Conservation (phyloP, 1,140 invertebrate genomes). For the Bactericera cockerelli region DNA sequence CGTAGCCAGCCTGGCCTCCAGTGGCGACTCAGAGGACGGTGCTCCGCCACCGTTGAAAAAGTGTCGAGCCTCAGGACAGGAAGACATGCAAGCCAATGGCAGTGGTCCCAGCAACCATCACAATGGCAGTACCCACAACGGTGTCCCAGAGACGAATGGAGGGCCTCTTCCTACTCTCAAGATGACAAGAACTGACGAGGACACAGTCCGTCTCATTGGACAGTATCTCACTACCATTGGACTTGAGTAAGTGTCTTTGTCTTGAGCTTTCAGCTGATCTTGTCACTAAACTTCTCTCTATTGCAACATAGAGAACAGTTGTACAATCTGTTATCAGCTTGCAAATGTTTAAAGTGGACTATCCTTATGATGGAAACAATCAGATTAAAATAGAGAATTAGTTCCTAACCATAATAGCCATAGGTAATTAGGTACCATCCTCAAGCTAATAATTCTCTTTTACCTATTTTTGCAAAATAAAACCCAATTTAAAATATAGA, state of each 20-base stretch:
- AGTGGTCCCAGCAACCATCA: conserved; percentile 24
- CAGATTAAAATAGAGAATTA: no score
- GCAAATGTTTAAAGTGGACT: no score
- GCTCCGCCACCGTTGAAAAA: conserved; percentile 82
- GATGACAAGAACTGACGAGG: conserved; percentile 70
- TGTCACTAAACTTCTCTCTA: no score
- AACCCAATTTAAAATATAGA: no score
- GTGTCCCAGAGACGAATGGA: conserved; percentile 35
- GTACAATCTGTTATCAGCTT: no score
- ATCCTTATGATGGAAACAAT: no score
- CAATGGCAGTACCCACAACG: conserved; percentile 23
- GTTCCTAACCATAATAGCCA: no score
- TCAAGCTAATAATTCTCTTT: no score
- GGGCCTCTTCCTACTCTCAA: neutral
- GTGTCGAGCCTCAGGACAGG: conserved; percentile 51
- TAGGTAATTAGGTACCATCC: no score
- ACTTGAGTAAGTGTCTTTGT: conserved; percentile 54
- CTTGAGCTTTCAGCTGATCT: no score
- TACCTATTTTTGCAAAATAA: no score
- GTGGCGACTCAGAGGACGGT: conserved; percentile 78
- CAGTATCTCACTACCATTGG: conserved; percentile 87
- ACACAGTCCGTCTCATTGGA: conserved; percentile 88
- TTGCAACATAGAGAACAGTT: no score
- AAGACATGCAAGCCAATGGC: conserved; percentile 32
- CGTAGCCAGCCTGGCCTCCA: conserved; percentile 80